Evolutionary conservation across 2,797 vertebrate genomes (phyloP), one percentile per base, ranked within the genome.

Genomic region (Salarias fasciatus): DNA sequence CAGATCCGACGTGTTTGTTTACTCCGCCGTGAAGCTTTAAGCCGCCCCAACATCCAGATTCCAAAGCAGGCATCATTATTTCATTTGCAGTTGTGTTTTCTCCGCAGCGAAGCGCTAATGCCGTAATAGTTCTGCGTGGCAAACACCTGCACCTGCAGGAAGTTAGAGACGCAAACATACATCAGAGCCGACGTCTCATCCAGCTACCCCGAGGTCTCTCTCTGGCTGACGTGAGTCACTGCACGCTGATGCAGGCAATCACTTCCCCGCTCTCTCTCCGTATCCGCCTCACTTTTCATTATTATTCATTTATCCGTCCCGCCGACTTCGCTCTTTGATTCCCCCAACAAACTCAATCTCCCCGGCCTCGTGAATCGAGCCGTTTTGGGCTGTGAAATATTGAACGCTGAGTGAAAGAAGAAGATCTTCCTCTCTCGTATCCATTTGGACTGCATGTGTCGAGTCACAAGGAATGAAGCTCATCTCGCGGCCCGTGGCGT

Each of bases 181-280:
- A 79, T 80, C 84, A 75, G 70, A 74, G 67, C 59, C 41, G 75
- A 80, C 79, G 58, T 63, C 64, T 75, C 60, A 31, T 50, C 48
- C 48, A 49, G 37, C 72, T 52, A 45, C 65, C 68, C 77, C 6
- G 35, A 66, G 74, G 75, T 64, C 45, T 40, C 36, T 61, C n/a
- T 5, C 38, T 42, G 42, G 6, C 63, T 60, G 73, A 73, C 71
- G 76, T 66, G 65, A 74, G 66, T 75, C 78, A 57, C 74, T 72
- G 65, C 67, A 73, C 63, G 69, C 31, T 12, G 44, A 49, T 12
- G 58, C 3, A 4, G 28, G 35, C 40, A 35, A 61, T 65, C 47
- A 9, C 24, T 72, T 24, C 58, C 12, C 46, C 28, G 49, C 43
- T 63, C 50, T 63, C 50, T 56, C 13, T 24, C 53, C 30, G 7